Conservation (phyloP, 2,888 invertebrate genomes). For the Clitarchus hookeri region DNA sequence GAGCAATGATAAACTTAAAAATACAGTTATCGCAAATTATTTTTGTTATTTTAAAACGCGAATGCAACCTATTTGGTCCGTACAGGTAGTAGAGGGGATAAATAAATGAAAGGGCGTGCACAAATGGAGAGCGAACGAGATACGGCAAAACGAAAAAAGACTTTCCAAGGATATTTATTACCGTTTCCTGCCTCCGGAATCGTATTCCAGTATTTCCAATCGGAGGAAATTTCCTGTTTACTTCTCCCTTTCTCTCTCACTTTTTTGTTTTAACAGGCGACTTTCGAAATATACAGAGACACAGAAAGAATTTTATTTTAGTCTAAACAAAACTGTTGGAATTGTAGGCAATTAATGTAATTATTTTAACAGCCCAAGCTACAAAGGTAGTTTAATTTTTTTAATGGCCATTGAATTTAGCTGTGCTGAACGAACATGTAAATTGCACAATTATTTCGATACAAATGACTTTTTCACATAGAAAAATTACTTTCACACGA, state of each 20-base stretch:
- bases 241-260: neutral
- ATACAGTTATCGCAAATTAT: neutral
- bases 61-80: neutral
- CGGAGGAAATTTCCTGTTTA: conserved; percentile 14
- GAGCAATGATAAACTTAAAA: neutral
- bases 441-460: neutral
- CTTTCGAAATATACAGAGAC: neutral
- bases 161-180: conserved; percentile 1
- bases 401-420: neutral
- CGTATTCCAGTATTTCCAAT: conserved; percentile 2
- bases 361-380: neutral
- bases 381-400: neutral
- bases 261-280: neutral
- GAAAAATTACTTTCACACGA: neutral
- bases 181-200: neutral
- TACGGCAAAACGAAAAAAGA: neutral
- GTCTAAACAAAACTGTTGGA: neutral
- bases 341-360: neutral
- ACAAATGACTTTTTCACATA: neutral
- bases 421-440: neutral
- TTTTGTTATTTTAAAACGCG: neutral
- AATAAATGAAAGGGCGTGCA: neutral
- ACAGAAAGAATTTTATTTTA: neutral
- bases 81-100: neutral
- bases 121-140: conserved; percentile 14